Percentiles rank a stretch among this genome's conserved stretches.
Conservation (phyloP, 2,888 invertebrate species). For the Eristalinus sepulchralis region DNA sequence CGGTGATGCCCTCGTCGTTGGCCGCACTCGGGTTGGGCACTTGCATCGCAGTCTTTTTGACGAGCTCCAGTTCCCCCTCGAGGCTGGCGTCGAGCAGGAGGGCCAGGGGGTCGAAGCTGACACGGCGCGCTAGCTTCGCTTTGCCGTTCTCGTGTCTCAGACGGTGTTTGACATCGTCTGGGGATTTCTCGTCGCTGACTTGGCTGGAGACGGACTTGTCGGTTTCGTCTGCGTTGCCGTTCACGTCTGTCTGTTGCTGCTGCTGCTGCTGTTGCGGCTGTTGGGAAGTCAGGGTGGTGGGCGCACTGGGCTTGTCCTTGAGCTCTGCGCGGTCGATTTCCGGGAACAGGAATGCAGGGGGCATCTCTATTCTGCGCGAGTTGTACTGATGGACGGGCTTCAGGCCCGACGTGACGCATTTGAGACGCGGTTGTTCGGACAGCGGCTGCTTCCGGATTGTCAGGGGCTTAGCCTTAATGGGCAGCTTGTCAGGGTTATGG, state of each 20-base stretch:
- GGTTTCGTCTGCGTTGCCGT: slow-evolving; percentile 78
- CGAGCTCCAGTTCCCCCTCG: slow-evolving; percentile 98
- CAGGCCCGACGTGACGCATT: slow-evolving; percentile 82
- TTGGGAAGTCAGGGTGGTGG: slow-evolving; percentile 72
- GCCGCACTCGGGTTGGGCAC: slow-evolving; percentile 97
- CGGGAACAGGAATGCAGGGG: slow-evolving; percentile 90
- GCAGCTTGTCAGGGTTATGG: slow-evolving; percentile 81
- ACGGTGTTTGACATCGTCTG: slow-evolving; percentile 83
- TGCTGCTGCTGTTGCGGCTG: slow-evolving; percentile 59
- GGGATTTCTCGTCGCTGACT: slow-evolving; percentile 75
- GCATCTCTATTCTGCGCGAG: slow-evolving; percentile 90
- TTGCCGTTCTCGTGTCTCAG: slow-evolving; percentile 87
- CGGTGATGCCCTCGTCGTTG: slow-evolving; percentile 99
- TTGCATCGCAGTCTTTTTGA: slow-evolving; percentile 96
- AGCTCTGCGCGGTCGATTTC: slow-evolving; percentile 86
- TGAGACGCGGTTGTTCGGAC: slow-evolving; percentile 89
- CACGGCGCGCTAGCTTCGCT: slow-evolving; percentile 89
- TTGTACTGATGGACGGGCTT: slow-evolving; percentile 84
- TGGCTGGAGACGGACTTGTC: slow-evolving; percentile 74
- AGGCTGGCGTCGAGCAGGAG: slow-evolving; percentile 97
- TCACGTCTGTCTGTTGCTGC: slow-evolving; percentile 76
- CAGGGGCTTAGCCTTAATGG: slow-evolving; percentile 91
- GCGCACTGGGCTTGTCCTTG: slow-evolving; percentile 73
- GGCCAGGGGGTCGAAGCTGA: slow-evolving; percentile 98
- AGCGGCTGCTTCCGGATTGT: slow-evolving; percentile 92